phyloP scores from a whole-genome alignment of 2,888 invertebrate genomes.

The Dryadula phaetusa region DNA sequence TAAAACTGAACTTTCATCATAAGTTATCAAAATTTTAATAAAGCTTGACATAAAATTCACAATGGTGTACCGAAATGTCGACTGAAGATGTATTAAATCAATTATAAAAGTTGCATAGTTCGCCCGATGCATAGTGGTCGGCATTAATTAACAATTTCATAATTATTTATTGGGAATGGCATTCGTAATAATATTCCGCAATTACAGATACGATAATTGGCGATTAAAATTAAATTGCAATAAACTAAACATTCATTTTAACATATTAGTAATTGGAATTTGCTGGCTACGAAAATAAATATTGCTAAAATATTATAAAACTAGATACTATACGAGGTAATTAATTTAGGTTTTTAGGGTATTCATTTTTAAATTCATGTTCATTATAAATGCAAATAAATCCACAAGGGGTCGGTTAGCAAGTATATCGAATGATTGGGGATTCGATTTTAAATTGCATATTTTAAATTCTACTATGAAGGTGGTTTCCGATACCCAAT shows the following conservation, averaged over 20 bases:
- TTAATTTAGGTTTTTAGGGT: neutral
- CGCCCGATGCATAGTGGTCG: slow-evolving; percentile 57
- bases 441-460: neutral
- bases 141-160: slow-evolving; percentile 52
- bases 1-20: slow-evolving; percentile 58
- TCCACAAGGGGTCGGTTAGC: neutral
- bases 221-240: slow-evolving; percentile 17
- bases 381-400: neutral
- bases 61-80: slow-evolving; percentile 55
- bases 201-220: slow-evolving; percentile 28
- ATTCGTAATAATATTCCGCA: slow-evolving; percentile 27
- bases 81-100: slow-evolving; percentile 65
- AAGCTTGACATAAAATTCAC: slow-evolving; percentile 62
- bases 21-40: slow-evolving; percentile 67
- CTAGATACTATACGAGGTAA: neutral
- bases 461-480: too few relatives aligned
- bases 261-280: slow-evolving; percentile 12
- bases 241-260: slow-evolving; percentile 25
- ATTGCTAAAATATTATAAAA: slow-evolving; percentile 9
- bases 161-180: slow-evolving; percentile 58
- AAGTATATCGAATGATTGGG: neutral
- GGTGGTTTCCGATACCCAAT: too few relatives aligned
- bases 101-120: slow-evolving; percentile 64
- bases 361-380: neutral
- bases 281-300: slow-evolving; percentile 13